Evolutionary conservation across 2,888 invertebrate species (phyloP).

Genomic region (Amblyjoppa proteus): DNA sequence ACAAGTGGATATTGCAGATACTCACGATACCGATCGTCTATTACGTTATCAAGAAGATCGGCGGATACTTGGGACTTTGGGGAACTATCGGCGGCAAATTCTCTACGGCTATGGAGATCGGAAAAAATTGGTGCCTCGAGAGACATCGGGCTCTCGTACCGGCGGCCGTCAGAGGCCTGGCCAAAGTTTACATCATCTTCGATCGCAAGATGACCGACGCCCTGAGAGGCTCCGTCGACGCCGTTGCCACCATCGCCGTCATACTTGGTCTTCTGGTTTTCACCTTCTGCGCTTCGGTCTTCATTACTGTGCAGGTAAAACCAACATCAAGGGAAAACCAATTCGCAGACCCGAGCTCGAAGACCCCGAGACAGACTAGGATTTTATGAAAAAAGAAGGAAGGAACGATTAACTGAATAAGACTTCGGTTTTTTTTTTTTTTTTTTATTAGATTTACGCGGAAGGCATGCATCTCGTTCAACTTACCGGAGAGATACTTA

Average conservation of each 20-base stretch:
- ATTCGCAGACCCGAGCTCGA: no score
- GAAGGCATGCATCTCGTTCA: conserved; percentile 97
- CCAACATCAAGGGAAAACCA: no score
- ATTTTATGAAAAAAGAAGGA: neutral
- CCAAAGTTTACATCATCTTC: conserved; percentile 89
- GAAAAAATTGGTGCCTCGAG: conserved; percentile 88
- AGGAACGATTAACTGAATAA: neutral
- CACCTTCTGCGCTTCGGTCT: conserved; percentile 91
- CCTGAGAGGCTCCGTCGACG: conserved; percentile 92
- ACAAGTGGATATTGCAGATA: conserved; percentile 93
- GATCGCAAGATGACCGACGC: conserved; percentile 88
- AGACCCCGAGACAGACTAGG: no score
- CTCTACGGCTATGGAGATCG: conserved; percentile 83
- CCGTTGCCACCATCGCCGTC: conserved; percentile 94
- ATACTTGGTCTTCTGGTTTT: conserved; percentile 94
- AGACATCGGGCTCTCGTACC: conserved; percentile 91
- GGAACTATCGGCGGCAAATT: conserved; percentile 78
- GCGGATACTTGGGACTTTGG: conserved; percentile 85
- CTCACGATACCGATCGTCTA: conserved; percentile 92
- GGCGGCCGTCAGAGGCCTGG: conserved; percentile 91
- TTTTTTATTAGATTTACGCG: conserved; percentile 91
- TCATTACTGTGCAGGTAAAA: conserved; percentile 92
- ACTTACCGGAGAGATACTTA: conserved; percentile 94
- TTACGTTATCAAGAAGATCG: conserved; percentile 87
- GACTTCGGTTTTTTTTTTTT: neutral